Conservation (phyloP, 1,140 invertebrate genomes). For the Anadara kagoshimensis region DNA sequence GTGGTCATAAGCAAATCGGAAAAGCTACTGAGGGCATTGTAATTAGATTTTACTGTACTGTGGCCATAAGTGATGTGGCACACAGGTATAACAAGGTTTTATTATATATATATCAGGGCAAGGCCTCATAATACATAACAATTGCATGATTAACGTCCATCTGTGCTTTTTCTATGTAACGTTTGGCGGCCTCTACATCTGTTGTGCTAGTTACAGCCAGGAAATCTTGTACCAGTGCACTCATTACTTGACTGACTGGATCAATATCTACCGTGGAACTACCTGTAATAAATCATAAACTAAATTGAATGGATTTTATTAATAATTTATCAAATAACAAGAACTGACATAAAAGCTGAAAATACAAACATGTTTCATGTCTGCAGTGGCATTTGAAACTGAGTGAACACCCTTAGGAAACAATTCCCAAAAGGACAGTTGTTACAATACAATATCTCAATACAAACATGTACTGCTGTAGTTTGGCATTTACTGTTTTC, state of each 20-base stretch:
- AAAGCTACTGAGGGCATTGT: no score
- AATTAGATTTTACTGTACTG: no score
- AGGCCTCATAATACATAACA: constrained; percentile 43
- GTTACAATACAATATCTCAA: no score
- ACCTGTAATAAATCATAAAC: neutral
- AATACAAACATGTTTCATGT: no score
- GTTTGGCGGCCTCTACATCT: constrained; percentile 42
- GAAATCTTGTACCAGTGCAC: constrained; percentile 46
- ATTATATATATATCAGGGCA: constrained; percentile 17
- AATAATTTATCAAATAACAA: neutral
- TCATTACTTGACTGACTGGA: constrained; percentile 47
- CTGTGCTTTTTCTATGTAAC: constrained; percentile 42
- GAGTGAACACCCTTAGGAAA: no score
- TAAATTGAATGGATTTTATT: neutral
- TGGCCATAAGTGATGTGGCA: no score
- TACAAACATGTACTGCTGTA: no score
- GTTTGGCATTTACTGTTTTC: no score
- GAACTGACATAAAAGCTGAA: neutral
- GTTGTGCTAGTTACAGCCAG: constrained; percentile 47
- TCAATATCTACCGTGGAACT: constrained; percentile 6
- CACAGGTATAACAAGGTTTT: no score
- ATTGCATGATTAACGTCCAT: constrained; percentile 57
- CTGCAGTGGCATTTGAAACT: no score
- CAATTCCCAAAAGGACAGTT: no score
- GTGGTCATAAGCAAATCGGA: no score